phyloP scores from a whole-genome alignment of 2,113 vertebrate species.

The Eretmochelys imbricata region DNA sequence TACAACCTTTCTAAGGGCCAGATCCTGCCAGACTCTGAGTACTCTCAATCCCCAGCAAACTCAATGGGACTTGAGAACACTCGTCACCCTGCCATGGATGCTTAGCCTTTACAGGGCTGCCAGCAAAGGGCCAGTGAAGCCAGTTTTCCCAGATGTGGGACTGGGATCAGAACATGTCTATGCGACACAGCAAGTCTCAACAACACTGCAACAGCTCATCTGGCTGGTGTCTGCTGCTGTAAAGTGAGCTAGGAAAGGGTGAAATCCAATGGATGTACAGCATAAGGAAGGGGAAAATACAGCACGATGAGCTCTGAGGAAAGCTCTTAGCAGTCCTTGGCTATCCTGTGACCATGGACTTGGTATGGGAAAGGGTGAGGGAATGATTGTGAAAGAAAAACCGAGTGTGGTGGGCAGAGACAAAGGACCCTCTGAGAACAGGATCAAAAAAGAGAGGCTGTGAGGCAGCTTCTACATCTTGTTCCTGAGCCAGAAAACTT shows the following conservation, averaged over 20 bases:
- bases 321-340: not conserved
- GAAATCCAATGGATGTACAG: not conserved
- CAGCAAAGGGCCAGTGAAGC: not conserved
- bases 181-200: not conserved
- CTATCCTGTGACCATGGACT: not conserved
- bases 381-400: not conserved
- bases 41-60: not conserved
- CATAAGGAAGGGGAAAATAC: not conserved
- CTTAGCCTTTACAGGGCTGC: not conserved
- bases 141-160: not conserved
- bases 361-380: not conserved
- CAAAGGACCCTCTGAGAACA: not conserved
- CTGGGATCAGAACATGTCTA: not conserved
- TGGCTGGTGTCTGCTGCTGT: not conserved
- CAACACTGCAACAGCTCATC: not conserved
- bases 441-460: not conserved
- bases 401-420: not conserved
- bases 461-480: not conserved
- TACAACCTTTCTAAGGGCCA: not conserved
- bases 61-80: not conserved
- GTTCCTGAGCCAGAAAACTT: not conserved
- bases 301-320: not conserved
- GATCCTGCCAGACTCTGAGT: not conserved
- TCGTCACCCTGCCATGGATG: not conserved
- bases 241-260: not conserved